phyloP scores from a whole-genome alignment of 2,888 invertebrate species.

The Sarcophaga rosellei region DNA sequence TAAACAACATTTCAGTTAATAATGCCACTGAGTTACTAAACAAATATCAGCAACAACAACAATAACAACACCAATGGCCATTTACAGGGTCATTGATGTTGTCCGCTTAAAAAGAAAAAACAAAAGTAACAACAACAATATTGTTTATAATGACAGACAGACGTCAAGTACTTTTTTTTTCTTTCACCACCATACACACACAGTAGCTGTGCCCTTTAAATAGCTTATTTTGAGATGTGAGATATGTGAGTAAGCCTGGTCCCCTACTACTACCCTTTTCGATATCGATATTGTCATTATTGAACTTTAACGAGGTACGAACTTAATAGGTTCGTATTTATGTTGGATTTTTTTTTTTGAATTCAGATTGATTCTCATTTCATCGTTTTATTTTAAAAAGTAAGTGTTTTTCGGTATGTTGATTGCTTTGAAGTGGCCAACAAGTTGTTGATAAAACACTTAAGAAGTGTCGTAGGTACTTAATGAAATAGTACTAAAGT shows the following conservation, averaged over 20 bases:
- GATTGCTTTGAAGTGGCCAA: constrained; percentile 33
- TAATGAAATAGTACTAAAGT: not conserved
- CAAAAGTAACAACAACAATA: not conserved
- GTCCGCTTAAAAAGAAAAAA: constrained; percentile 31
- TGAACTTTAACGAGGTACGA: too few relatives aligned
- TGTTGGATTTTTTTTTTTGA: constrained; percentile 6
- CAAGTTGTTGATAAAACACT: constrained; percentile 57
- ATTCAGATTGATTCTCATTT: constrained; percentile 34
- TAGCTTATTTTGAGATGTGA: too few relatives aligned
- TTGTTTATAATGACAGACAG: not conserved
- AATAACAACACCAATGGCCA: constrained; percentile 16
- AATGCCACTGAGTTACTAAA: constrained; percentile 57
- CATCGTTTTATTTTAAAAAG: constrained; percentile 26
- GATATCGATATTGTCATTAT: not conserved
- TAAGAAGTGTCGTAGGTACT: constrained; percentile 25
- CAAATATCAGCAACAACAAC: constrained; percentile 17
- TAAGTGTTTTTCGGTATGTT: constrained; percentile 43
- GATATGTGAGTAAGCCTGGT: constrained; percentile 36
- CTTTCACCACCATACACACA: constrained; percentile 2
- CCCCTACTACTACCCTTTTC: constrained; percentile 1
- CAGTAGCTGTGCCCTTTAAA: constrained; percentile 34
- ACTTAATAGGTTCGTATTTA: constrained; percentile 8
- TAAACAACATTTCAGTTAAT: constrained; percentile 41
- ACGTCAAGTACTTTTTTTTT: constrained; percentile 17
- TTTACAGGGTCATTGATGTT: constrained; percentile 61